Evolutionary conservation across 2,113 vertebrate species (phyloP).

Genomic region (Neotragus pygmaeus): DNA sequence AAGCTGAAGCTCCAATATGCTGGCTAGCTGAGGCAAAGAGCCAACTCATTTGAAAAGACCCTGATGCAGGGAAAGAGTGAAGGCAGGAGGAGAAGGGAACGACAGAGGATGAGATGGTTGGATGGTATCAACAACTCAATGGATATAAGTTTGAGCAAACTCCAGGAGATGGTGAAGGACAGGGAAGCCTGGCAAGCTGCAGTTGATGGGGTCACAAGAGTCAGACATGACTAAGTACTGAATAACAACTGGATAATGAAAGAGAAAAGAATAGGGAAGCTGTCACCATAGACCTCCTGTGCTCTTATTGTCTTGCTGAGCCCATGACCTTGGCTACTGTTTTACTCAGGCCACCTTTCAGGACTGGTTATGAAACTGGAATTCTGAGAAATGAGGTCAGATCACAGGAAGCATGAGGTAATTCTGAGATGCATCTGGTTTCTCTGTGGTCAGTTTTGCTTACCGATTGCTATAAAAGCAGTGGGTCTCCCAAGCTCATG

Average conservation of each 20-base stretch:
- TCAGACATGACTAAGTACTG: not conserved
- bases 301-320: not conserved
- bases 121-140: not conserved
- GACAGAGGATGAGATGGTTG: not conserved
- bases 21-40: not conserved
- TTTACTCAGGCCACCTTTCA: not conserved
- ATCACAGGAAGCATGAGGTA: not conserved
- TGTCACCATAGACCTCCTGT: not conserved
- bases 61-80: not conserved
- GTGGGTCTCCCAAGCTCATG: not conserved
- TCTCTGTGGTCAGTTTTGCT: not conserved
- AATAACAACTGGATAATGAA: not conserved
- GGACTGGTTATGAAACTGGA: not conserved
- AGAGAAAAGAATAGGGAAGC: not conserved
- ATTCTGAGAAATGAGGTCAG: not conserved
- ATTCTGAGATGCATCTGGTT: not conserved
- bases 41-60: not conserved
- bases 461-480: not conserved
- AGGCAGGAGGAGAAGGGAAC: not conserved
- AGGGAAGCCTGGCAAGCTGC: not conserved
- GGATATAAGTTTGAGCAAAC: not conserved
- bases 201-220: not conserved
- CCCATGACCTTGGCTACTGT: not conserved
- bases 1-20: not conserved
- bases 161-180: not conserved